Evolutionary conservation across 2,113 vertebrate genomes (phyloP), one percentile per base, ranked within the genome.

Genomic region (Colius striatus): DNA sequence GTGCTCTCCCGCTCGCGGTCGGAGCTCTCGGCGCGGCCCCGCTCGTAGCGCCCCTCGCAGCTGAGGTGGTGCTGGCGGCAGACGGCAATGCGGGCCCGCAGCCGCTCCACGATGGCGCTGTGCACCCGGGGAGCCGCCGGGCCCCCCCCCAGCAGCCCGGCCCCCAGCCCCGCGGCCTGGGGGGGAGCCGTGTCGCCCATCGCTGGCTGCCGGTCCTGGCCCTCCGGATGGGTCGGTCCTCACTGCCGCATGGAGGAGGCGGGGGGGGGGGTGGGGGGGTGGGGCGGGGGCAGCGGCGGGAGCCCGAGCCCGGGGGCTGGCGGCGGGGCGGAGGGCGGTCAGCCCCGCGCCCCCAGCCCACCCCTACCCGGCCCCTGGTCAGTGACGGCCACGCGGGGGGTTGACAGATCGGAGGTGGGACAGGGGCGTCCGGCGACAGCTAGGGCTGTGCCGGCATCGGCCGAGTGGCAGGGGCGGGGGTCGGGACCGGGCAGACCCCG

Each of bases 151-250:
- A 95, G 98, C 97, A 90, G 98, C 95, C 98, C 92, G 70, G 98
- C 98, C 62, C 98, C 97, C 45, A 98, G 98, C 48, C 98, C 98
- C 25, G 98, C 97, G 92, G 99, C 98, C 95, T 98, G 98, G 75
- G 98, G 98, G 97, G 99, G 98, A 92, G 99, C 98, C 93, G 99
- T 98, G 92, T 99, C 99, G 97, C 99, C 99, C 99, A 99, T 99
- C 54, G 85, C 97, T 96, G 80, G 66, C 74, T 74, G 86, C 63
- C 74, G 79, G 66, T 51, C 82, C 85, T 84, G 91, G 91, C 91
- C 86, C 82, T 65, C 70, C 54, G 81, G 57, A 65, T 67, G 79
- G 84, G 79, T 76, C 91, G 78, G 77, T 55, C 89, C 79, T 96
- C 94, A 96, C 71, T 75, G 92, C 94, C 95, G 94, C 96, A 97